These are phyloP conservation scores for Astur gentilis DNA, from an alignment of 2,113 vertebrate species.

Conservation along the genomic window DNA sequence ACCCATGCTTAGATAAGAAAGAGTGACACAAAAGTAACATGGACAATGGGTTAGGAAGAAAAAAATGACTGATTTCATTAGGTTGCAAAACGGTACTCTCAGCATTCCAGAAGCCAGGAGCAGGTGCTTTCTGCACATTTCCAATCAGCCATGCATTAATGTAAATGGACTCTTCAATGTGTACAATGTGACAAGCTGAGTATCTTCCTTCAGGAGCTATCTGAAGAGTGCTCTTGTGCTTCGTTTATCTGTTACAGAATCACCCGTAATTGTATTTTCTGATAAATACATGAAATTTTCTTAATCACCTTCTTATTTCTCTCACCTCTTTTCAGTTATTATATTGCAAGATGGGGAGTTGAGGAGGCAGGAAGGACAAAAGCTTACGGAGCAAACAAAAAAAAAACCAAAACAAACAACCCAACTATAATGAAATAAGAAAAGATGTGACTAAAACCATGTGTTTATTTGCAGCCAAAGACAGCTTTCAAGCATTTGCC, in stretches of 20 bases:
- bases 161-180: conserved; percentile 56
- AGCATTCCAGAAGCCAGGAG: conserved; percentile 74
- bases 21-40: conserved; percentile 34
- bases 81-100: conserved; percentile 54
- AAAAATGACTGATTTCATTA: conserved; percentile 16
- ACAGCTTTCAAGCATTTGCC: conserved; percentile 80
- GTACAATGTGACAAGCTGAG: conserved; percentile 31
- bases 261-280: neutral
- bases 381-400: conserved; percentile 49
- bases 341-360: conserved; percentile 42
- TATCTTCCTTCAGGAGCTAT: conserved; percentile 45
- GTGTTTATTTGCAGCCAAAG: conserved; percentile 78
- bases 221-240: conserved; percentile 18
- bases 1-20: conserved; percentile 70
- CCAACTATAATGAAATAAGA: conserved; percentile 30
- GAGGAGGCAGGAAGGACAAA: conserved; percentile 58
- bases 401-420: neutral
- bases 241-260: conserved; percentile 16
- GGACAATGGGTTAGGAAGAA: neutral
- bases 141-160: conserved; percentile 78
- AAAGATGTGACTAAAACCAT: conserved; percentile 73
- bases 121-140: conserved; percentile 65
- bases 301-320: conserved; percentile 33
- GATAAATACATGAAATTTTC: conserved; percentile 18
- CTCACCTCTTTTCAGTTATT: conserved; percentile 64